A percentile compares a stretch with the other conserved stretches of the same genome.
Conservation (phyloP, 2,888 invertebrate genomes). For the Leptothorax acervorum region DNA sequence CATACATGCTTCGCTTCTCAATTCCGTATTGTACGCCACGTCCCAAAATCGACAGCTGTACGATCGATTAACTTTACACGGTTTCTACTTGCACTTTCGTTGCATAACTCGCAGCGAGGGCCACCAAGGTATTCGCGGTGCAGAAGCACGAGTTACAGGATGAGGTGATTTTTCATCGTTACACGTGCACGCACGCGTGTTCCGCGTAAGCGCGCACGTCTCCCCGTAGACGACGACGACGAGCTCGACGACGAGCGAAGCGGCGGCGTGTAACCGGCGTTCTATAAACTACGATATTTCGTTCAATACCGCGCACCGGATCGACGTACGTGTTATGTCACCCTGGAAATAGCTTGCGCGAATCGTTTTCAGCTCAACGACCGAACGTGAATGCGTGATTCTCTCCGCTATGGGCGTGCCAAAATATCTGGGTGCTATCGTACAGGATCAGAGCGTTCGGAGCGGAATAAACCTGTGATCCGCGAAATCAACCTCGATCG, state of each 20-base stretch:
- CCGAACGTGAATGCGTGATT: slow-evolving; percentile 44
- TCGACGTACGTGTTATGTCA: slow-evolving; percentile 43
- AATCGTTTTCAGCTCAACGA: slow-evolving; percentile 66
- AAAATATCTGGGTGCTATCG: background rate
- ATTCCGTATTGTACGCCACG: slow-evolving; percentile 23
- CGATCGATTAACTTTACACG: slow-evolving; percentile 54
- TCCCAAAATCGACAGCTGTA: slow-evolving; percentile 49
- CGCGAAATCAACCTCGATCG: background rate
- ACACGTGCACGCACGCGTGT: slow-evolving; percentile 3
- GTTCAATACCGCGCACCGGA: slow-evolving; percentile 49
- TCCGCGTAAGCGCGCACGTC: background rate
- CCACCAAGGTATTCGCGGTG: slow-evolving; percentile 35
- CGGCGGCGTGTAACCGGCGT: background rate
- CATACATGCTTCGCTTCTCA: background rate
- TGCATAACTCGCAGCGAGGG: slow-evolving; percentile 46
- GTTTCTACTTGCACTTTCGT: slow-evolving; percentile 52
- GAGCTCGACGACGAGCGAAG: background rate
- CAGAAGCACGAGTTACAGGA: background rate
- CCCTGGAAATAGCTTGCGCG: slow-evolving; percentile 20
- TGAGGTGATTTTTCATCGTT: slow-evolving; percentile 42
- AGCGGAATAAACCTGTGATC: background rate
- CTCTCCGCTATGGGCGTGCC: background rate
- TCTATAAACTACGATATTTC: slow-evolving; percentile 29
- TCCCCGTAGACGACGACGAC: background rate
- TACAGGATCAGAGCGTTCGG: background rate